A percentile compares a stretch with the other conserved stretches of the same genome.
phyloP scores from a whole-genome alignment of 2,113 vertebrate species.

The Glaucidium brasilianum region DNA sequence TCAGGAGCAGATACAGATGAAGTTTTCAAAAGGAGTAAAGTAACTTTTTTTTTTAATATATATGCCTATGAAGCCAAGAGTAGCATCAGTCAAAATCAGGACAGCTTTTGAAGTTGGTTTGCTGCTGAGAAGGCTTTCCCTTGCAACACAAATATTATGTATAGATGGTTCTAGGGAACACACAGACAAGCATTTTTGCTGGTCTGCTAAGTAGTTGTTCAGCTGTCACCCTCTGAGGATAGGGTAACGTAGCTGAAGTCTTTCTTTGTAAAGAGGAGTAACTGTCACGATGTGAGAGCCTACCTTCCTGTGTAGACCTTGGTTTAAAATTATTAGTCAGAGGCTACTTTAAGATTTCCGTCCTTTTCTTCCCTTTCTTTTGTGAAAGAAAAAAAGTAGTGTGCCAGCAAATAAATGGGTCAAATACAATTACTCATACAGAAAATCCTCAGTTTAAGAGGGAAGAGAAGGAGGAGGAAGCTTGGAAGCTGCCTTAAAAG shows the following conservation, averaged over 20 bases:
- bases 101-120: neutral
- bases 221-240: constrained; percentile 1
- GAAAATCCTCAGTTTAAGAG: constrained; percentile 40
- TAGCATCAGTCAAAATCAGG: neutral
- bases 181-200: neutral
- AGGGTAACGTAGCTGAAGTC: neutral
- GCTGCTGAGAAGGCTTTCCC: neutral
- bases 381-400: neutral
- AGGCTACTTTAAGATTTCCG: constrained; percentile 22
- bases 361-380: neutral
- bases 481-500: constrained; percentile 16
- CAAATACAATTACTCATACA: constrained; percentile 53
- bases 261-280: constrained; percentile 10
- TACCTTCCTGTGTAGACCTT: neutral
- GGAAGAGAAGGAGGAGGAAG: neutral
- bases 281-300: neutral
- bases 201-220: constrained; percentile 6
- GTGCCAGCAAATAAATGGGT: constrained; percentile 60
- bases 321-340: constrained; percentile 17
- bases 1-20: neutral
- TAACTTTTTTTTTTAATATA: neutral
- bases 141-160: neutral
- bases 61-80: neutral
- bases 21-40: neutral
- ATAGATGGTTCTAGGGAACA: neutral